Evolutionary conservation across 1,140 invertebrate species (phyloP).

Genomic region (Physella acuta): DNA sequence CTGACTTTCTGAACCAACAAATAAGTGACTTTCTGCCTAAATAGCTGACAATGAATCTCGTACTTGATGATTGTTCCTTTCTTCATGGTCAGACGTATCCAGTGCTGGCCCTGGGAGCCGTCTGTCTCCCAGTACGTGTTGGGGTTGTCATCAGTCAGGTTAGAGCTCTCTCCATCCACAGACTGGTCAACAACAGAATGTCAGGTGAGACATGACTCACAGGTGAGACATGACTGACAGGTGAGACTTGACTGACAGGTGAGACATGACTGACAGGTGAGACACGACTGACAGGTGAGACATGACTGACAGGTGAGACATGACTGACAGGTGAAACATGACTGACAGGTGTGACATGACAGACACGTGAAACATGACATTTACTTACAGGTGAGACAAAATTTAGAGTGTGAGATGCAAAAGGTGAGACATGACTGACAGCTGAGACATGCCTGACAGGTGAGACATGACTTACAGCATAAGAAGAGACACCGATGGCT

Average conservation of each 20-base stretch:
- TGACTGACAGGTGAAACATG: no score
- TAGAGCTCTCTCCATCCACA: conserved; percentile 27
- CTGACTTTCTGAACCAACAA: no score
- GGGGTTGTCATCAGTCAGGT: conserved; percentile 56
- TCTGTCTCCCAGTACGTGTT: conserved; percentile 61
- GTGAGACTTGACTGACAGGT: neutral
- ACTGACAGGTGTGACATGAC: no score
- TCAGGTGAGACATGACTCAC: neutral
- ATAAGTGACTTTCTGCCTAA: no score
- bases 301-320: neutral
- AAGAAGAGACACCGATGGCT: conserved; percentile 53
- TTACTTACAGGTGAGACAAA: no score
- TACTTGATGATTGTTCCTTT: conserved; percentile 59
- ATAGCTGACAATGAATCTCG: conserved; percentile 24
- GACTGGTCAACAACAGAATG: neutral
- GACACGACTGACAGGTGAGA: neutral
- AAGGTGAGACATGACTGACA: neutral
- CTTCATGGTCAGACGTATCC: conserved; percentile 58
- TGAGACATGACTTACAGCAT: conserved; percentile 41
- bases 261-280: no score
- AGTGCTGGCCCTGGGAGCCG: conserved; percentile 56
- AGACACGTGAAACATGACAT: no score
- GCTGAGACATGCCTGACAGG: no score
- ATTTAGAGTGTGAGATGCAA: no score
- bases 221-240: neutral